These are phyloP conservation scores for Scolopax rusticola DNA, from an alignment of 2,797 vertebrate species.

Conservation along the genomic window DNA sequence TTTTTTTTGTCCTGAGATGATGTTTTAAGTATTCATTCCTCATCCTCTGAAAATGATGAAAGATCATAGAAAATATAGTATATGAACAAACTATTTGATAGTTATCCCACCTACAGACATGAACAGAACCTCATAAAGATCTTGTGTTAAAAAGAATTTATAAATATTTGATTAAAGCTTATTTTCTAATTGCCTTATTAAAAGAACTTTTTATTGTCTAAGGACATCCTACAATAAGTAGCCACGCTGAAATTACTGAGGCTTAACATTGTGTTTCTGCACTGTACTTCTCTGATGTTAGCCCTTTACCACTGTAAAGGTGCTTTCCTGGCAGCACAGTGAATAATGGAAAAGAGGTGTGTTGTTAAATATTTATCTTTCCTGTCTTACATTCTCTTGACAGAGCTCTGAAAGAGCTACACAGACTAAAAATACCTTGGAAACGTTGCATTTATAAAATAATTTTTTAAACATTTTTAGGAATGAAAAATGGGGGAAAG, in stretches of 20 bases:
- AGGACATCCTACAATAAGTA: neutral
- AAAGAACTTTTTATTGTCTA: neutral
- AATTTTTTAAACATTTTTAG: neutral
- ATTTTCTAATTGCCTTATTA: neutral
- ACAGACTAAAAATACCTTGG: neutral
- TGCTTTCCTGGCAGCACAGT: neutral
- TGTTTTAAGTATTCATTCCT: neutral
- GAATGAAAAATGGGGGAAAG: neutral
- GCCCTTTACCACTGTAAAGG: slow-evolving; percentile 15
- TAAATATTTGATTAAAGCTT: neutral
- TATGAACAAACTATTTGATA: neutral
- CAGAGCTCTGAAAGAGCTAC: slow-evolving; percentile 5
- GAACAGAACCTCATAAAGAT: neutral
- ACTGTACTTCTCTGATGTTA: neutral
- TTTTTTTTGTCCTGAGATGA: neutral
- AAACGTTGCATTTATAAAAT: neutral
- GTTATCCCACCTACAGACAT: neutral
- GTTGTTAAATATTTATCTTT: slow-evolving; percentile 60
- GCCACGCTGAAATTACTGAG: neutral
- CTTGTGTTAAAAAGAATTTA: neutral
- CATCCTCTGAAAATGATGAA: neutral
- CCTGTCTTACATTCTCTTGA: neutral
- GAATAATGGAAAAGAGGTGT: slow-evolving; percentile 21
- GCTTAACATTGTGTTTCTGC: neutral
- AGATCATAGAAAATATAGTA: neutral